Base-by-base conservation (phyloP, 2,113 vertebrate genomes). In the Lagopus muta region DNA sequence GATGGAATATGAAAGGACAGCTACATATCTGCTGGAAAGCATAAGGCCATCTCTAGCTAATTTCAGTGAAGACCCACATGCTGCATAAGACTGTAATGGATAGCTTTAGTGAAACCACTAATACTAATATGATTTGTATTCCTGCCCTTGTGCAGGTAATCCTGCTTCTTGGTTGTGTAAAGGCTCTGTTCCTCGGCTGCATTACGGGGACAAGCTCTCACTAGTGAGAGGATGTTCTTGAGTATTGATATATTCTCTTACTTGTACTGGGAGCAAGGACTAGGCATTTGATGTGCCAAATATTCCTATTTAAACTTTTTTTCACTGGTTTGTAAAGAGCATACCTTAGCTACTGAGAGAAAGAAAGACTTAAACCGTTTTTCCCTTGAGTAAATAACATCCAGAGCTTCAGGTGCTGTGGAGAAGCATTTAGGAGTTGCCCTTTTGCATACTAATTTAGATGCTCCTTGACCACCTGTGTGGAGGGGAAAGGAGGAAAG, bases 211-310 rank as follows among this genome's bases (percentile, higher is more conserved):
- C 20, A 7, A n/a, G 21, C 0, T 27, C 47, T 64, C 67, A 42
- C 40, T 69, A 0, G 0, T 18, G 24, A 3, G 3, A 32, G 13
- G 13, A 22, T 0, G 0, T 47, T 50, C 47, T 78, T 22, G 11
- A 57, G 32, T 34, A 19, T 17, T 20, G 57, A 25, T 30, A 13
- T 24, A 12, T 8, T 57, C 42, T 32, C 17, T 34, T 20, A 9
- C 24, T 61, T 77, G 4, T 28, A 13, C 19, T 25, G 42, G 45
- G 27, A 80, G 8, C 52, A 69, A 47, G 42, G 55, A 36, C 15
- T 13, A 55, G 30, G 45, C 27, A 28, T 34, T 94, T 71, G 40
- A 20, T 28, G 6, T 52, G 19, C 8, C 61, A 12, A 21, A 6
- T 77, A 27, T 34, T 67, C 20, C 15, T 47, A 42, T 34, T 86